Conservation (phyloP, 2,113 vertebrate species). For the Chitala chitala region DNA sequence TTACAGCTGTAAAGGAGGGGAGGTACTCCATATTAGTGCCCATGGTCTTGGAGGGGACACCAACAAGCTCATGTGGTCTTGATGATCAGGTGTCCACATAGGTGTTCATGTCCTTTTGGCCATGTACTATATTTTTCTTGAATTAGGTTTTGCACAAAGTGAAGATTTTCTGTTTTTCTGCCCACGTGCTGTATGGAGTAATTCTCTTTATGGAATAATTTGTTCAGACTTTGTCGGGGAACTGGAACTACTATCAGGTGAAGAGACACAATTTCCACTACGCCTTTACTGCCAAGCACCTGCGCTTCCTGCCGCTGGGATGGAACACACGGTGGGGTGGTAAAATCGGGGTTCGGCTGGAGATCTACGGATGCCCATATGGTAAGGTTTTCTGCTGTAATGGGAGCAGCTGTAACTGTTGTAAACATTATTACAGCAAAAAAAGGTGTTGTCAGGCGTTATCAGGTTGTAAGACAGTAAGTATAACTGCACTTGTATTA, state of each 20-base stretch:
- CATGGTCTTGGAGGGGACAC: too few species aligned
- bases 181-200: neutral
- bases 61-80: too few species aligned
- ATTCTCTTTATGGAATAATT: neutral
- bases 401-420: too few species aligned
- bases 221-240: conserved; percentile 85
- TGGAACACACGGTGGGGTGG: conserved; percentile 84
- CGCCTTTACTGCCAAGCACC: conserved; percentile 85
- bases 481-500: too few species aligned
- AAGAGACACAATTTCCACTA: conserved; percentile 88
- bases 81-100: too few species aligned
- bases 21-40: too few species aligned
- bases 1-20: too few species aligned
- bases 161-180: neutral
- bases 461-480: too few species aligned
- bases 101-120: too few species aligned
- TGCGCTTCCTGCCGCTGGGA: conserved; percentile 87
- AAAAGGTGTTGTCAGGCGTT: too few species aligned
- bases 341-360: conserved; percentile 87
- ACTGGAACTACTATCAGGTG: conserved; percentile 89
- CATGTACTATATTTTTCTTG: too few species aligned
- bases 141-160: neutral
- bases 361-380: conserved; percentile 88
- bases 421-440: too few species aligned
- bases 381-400: conserved; percentile 61